Evolutionary conservation across 1,140 invertebrate genomes (phyloP).

Genomic region (Onthophagus taurus): DNA sequence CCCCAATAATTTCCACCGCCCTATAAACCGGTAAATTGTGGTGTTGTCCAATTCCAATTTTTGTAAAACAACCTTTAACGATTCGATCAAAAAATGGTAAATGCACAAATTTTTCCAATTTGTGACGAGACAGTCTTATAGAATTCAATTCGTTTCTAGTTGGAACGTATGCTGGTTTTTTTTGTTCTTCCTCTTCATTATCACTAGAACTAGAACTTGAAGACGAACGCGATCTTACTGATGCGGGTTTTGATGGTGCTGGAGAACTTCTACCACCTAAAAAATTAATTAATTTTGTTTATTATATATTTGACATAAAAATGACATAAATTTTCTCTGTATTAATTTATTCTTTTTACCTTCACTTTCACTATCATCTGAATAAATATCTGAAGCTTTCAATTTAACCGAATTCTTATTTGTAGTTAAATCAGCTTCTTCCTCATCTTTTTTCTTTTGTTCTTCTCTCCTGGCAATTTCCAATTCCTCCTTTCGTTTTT

Average conservation of each 20-base stretch:
- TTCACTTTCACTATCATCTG: conserved; percentile 84
- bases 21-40: conserved; percentile 79
- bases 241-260: conserved; percentile 29
- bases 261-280: conserved; percentile 28
- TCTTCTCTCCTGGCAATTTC: conserved; percentile 42
- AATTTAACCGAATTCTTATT: conserved; percentile 51
- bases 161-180: conserved; percentile 30
- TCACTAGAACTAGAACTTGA: conserved; percentile 44
- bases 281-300: no score
- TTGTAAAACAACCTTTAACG: conserved; percentile 87
- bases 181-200: conserved; percentile 37
- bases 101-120: conserved; percentile 92
- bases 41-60: conserved; percentile 92
- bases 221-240: conserved; percentile 28
- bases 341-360: no score
- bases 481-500: conserved; percentile 46
- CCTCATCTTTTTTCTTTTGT: conserved; percentile 50
- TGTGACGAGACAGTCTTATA: conserved; percentile 81
- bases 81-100: conserved; percentile 89
- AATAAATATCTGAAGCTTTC: conserved; percentile 92
- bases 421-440: conserved; percentile 46
- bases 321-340: no score
- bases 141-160: conserved; percentile 77
- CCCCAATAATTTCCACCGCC: conserved; percentile 88
- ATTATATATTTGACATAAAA: no score